Evolutionary conservation across 2,113 vertebrate species (phyloP), one percentile per base, ranked within the genome.

Genomic region (Heliornis fulica): DNA sequence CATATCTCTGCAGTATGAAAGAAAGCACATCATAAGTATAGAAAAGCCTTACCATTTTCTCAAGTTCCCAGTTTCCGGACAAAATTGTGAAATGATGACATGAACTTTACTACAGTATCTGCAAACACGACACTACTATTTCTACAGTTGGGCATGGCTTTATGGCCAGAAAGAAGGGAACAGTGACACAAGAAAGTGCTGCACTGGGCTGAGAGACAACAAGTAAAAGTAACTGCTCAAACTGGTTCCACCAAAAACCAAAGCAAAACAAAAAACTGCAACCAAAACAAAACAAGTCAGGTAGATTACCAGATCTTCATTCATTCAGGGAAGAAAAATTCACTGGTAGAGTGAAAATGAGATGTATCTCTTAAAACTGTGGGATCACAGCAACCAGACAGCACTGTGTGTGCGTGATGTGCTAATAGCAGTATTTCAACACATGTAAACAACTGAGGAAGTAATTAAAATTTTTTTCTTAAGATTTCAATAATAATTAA

Each of bases 1-100:
- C 99, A 99, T 99, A 97, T 99, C 99, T 98, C 99, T 99, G 98
- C 38, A 91, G 89, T 81, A 96, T 31, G 95, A 95, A 88, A 97
- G 92, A 92, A 95, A 96, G 96, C 54, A 96, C 21, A 75, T 54
- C 85, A 71, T 96, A 97, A 96, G 86, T 86, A 93, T 36, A 94
- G 86, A 90, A 83, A 17, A 88, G 68, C 20, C 28, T 93, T 72
- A 83, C 15, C 64, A 65, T 7, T 79, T 25, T 87, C 57, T 57
- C 68, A 81, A 71, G 32, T 72, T 95, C 57, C 76, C 74, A 76
- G 53, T 72, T 83, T 88, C 76, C 0, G 0, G 76, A 91, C 16
- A 77, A 57, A 40, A 87, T 2, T 63, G 28, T 90, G 43, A 76
- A 89, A 65, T n/a, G 5, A 51, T 13, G 13, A 48, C 43, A 8